Conservation (phyloP, 2,797 vertebrate genomes). For the Cichlasoma orientale region DNA sequence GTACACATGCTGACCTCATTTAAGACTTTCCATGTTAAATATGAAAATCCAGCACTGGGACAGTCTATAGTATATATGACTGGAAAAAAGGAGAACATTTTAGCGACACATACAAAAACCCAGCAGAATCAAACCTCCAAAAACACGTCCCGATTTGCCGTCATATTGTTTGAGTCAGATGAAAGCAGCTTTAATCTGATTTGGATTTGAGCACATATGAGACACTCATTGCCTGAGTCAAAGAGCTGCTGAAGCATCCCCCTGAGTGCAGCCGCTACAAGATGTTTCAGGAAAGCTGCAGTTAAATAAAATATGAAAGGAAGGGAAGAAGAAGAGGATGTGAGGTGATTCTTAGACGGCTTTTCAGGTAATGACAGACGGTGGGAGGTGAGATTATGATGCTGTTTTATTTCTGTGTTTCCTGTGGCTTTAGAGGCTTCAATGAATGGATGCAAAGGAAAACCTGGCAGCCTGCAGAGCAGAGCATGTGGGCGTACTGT, state of each 20-base stretch:
- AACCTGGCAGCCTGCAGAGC: constrained; percentile 33
- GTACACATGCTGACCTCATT: neutral
- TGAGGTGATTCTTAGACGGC: neutral
- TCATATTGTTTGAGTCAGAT: neutral
- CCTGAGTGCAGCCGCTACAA: neutral
- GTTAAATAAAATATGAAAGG: constrained; percentile 32
- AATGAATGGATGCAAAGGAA: constrained; percentile 34
- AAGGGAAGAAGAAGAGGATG: neutral
- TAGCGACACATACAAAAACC: neutral
- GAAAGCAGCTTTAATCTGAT: neutral
- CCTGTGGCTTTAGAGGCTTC: constrained; percentile 6
- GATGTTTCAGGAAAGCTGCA: constrained; percentile 11
- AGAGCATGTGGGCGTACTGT: constrained; percentile 9
- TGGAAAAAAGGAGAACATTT: neutral
- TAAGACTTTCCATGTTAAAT: no score
- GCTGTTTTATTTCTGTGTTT: constrained; percentile 5
- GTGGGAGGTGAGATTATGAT: neutral
- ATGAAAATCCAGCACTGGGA: no score
- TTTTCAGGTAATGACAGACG: constrained; percentile 14
- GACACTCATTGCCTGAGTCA: neutral
- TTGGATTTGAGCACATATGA: neutral
- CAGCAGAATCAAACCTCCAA: neutral
- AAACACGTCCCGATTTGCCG: neutral
- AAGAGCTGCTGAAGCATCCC: neutral
- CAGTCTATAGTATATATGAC: no score